Percentiles rank a stretch among this genome's conserved stretches.
These are phyloP conservation scores for Hydrotaea cyrtoneurina DNA, from an alignment of 2,888 invertebrate genomes.

Conservation along the genomic window DNA sequence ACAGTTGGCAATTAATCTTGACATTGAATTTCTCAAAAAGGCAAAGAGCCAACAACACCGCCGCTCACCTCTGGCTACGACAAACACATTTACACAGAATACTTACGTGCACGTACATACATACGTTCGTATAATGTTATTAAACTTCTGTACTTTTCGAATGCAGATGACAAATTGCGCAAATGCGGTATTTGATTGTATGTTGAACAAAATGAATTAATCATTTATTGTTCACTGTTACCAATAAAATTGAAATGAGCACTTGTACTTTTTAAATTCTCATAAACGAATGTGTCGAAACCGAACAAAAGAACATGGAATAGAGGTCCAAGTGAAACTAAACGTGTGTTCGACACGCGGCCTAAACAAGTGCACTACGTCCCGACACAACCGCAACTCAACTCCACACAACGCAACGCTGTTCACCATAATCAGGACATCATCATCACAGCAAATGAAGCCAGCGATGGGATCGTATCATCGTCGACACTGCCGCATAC, in stretches of 20 bases:
- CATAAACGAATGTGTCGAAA: conserved; percentile 1
- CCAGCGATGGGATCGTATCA: conserved; percentile 34
- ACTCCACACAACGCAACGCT: conserved; percentile 62
- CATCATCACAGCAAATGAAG: conserved; percentile 6
- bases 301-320: neutral
- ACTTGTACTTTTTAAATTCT: neutral
- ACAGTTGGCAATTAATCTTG: conserved; percentile 63
- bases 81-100: neutral
- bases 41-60: neutral
- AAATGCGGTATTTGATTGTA: neutral
- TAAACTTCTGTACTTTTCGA: neutral
- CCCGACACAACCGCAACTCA: conserved; percentile 53
- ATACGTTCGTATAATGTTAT: neutral
- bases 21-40: conserved; percentile 49
- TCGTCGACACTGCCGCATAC: neutral
- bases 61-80: too few species aligned
- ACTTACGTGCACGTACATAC: neutral
- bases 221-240: conserved; percentile 26
- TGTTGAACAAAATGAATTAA: neutral
- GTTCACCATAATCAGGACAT: conserved; percentile 58
- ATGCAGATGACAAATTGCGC: too few species aligned
- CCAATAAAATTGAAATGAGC: conserved; percentile 1
- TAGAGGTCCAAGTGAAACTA: neutral
- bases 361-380: conserved; percentile 73
- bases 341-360: conserved; percentile 77